These are phyloP conservation scores for Eulemur macaco DNA, from an alignment of 2,113 vertebrate genomes.

Conservation along the genomic window DNA sequence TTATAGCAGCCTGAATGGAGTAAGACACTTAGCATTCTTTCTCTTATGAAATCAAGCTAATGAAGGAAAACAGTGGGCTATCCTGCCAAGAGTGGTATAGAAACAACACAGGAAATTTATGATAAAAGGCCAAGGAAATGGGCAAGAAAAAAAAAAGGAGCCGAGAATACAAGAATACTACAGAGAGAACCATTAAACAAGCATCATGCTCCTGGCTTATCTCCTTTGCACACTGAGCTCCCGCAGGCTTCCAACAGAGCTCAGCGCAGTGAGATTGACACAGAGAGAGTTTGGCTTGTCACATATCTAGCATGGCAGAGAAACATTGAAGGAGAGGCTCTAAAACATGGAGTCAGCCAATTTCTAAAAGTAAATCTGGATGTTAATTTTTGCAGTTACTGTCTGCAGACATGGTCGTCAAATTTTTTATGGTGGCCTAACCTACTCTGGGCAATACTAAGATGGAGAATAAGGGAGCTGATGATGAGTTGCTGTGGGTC, in stretches of 20 bases:
- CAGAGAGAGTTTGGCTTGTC: neutral
- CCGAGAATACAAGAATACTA: conserved; percentile 28
- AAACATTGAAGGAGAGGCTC: conserved; percentile 20
- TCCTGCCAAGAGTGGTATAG: conserved; percentile 23
- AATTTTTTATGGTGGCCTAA: neutral
- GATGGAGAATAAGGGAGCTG: neutral
- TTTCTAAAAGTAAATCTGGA: neutral
- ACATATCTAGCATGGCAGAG: neutral
- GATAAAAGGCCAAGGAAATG: conserved; percentile 63
- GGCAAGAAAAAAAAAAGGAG: conserved; percentile 26
- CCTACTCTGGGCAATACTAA: neutral
- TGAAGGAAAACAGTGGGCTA: neutral
- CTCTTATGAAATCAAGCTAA: conserved; percentile 24
- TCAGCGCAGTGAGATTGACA: neutral
- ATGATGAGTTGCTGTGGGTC: neutral
- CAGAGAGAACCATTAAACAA: conserved; percentile 34
- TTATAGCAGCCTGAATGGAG: neutral
- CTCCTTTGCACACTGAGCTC: conserved; percentile 57
- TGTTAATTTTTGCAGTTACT: conserved; percentile 17
- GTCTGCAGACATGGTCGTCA: neutral
- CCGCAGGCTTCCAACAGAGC: conserved; percentile 59
- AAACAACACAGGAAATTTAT: conserved; percentile 61
- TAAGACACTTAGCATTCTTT: neutral
- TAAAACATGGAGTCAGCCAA: neutral
- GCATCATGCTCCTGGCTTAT: conserved; percentile 50